These are phyloP conservation scores for Sitobion miscanthi DNA, from an alignment of 1,140 invertebrate species.

Conservation along the genomic window DNA sequence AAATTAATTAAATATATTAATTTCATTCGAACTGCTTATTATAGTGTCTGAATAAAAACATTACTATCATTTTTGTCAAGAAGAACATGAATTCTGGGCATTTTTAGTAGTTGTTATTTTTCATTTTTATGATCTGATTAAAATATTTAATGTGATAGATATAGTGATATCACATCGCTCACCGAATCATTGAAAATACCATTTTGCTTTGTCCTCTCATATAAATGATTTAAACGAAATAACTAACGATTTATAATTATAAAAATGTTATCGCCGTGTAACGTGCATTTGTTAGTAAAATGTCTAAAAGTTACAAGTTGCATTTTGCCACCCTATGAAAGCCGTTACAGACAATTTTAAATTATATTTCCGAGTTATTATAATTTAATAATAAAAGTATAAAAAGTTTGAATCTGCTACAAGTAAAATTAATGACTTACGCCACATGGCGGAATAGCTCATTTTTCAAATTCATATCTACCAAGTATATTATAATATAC, in stretches of 20 bases:
- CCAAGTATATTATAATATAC: background rate
- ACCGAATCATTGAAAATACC: background rate
- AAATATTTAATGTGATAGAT: background rate
- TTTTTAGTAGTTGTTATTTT: background rate
- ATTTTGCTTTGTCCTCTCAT: background rate
- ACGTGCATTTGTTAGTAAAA: background rate
- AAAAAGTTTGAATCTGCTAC: background rate
- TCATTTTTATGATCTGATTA: background rate
- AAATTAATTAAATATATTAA: background rate
- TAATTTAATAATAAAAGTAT: background rate
- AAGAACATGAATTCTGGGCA: no score
- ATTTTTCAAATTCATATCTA: conserved; percentile 10
- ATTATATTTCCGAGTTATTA: conserved; percentile 12
- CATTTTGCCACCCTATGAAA: background rate
- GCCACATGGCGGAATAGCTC: background rate
- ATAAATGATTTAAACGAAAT: background rate
- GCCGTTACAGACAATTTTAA: background rate
- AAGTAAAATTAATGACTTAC: conserved; percentile 11
- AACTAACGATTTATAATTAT: background rate
- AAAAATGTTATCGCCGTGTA: background rate
- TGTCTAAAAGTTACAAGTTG: background rate
- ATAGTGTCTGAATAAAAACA: background rate
- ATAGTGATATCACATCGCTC: background rate
- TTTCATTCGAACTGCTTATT: background rate
- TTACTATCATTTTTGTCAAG: background rate